phyloP scores from a whole-genome alignment of 2,888 invertebrate species.

The Germaria angustata region DNA sequence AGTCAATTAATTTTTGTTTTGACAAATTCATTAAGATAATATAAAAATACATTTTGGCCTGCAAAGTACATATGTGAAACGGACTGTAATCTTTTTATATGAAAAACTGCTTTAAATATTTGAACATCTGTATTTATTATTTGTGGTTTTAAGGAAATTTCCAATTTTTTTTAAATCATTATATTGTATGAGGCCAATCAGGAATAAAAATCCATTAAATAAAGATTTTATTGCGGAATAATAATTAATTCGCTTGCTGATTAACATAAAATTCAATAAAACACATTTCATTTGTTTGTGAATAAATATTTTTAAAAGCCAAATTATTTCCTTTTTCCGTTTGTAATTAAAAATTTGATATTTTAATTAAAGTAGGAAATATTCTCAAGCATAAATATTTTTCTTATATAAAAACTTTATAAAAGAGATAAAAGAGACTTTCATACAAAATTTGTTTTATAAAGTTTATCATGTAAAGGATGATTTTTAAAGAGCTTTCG shows the following conservation, averaged over 20 bases:
- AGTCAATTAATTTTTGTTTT: conserved; percentile 48
- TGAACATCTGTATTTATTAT: conserved; percentile 25
- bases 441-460: too few relatives aligned
- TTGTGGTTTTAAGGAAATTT: not conserved
- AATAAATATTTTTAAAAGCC: not conserved
- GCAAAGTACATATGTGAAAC: not conserved
- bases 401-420: too few relatives aligned
- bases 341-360: not conserved
- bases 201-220: not conserved
- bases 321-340: conserved; percentile 39
- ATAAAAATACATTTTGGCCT: not conserved
- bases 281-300: not conserved
- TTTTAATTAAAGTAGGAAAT: not conserved
- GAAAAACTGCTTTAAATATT: not conserved
- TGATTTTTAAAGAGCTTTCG: too few relatives aligned
- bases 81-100: not conserved
- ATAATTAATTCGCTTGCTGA: not conserved
- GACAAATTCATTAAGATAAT: conserved; percentile 21
- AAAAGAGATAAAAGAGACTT: too few relatives aligned
- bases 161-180: too few relatives aligned
- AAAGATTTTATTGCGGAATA: not conserved
- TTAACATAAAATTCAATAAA: not conserved
- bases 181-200: not conserved
- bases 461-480: too few relatives aligned
- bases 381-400: too few relatives aligned